Evolutionary conservation across 2,888 invertebrate genomes (phyloP).

Genomic region (Bellardia bayeri): DNA sequence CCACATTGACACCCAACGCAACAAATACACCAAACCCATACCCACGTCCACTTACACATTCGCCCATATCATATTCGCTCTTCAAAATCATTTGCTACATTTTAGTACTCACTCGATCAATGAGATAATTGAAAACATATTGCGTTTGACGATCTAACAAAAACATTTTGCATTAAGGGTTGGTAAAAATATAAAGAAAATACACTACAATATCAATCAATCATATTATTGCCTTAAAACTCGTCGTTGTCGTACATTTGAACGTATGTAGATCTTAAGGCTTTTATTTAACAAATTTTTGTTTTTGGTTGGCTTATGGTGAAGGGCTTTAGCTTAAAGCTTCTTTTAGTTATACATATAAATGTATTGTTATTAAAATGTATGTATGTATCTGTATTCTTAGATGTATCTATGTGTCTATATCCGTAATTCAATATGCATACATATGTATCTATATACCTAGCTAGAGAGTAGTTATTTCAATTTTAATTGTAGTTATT

Average conservation of each 20-base stretch:
- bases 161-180: conserved; percentile 5
- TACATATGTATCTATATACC: background rate
- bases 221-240: conserved; percentile 12
- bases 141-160: background rate
- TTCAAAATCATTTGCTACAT: conserved; percentile 37
- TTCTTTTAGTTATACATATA: conserved; percentile 31
- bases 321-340: conserved; percentile 67
- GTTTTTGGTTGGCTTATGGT: conserved; percentile 72
- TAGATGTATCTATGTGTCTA: conserved; percentile 18
- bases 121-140: background rate
- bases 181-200: background rate
- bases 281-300: conserved; percentile 58
- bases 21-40: conserved; percentile 28
- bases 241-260: conserved; percentile 36
- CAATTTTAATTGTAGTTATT: conserved; percentile 15
- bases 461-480: conserved; percentile 33
- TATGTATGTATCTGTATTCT: conserved; percentile 10
- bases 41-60: conserved; percentile 42
- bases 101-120: background rate
- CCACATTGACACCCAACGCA: conserved; percentile 37
- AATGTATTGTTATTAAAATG: conserved; percentile 11
- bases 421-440: too few relatives aligned
- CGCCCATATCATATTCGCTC: conserved; percentile 52
- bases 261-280: conserved; percentile 38
- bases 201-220: background rate